Conservation (phyloP, 2,113 vertebrate genomes). For the Channa maculata region DNA sequence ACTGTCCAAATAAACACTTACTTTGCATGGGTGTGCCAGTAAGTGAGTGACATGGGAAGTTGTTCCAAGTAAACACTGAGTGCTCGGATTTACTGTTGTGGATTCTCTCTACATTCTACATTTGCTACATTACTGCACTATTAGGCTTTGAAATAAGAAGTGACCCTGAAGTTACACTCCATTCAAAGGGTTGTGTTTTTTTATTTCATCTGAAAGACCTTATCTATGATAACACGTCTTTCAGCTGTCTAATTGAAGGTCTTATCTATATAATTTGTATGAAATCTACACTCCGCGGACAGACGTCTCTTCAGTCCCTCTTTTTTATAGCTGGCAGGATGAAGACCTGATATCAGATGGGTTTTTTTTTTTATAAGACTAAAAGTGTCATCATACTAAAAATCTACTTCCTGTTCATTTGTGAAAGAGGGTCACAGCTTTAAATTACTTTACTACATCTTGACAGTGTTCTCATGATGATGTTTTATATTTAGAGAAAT, state of each 20-base stretch:
- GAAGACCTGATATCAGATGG: background rate
- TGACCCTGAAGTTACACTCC: background rate
- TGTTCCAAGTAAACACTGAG: conserved; percentile 51
- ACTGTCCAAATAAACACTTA: conserved; percentile 56
- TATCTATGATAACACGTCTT: background rate
- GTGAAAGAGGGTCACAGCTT: too few species aligned
- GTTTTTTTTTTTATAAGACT: too few species aligned
- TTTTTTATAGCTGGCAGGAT: background rate
- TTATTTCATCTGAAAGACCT: background rate
- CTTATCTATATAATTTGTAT: background rate
- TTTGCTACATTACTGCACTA: conserved; percentile 11
- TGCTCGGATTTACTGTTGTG: conserved; percentile 34
- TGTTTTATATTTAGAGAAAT: background rate
- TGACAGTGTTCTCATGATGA: background rate
- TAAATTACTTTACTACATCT: too few species aligned
- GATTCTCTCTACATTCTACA: conserved; percentile 9
- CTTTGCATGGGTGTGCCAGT: conserved; percentile 41
- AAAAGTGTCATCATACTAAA: too few species aligned
- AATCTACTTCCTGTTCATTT: too few species aligned
- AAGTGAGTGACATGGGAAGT: conserved; percentile 61
- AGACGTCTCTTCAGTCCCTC: background rate
- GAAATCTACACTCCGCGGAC: background rate
- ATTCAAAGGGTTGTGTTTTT: background rate
- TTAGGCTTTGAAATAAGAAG: background rate
- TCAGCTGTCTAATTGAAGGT: conserved; percentile 1